Evolutionary conservation across 2,888 invertebrate genomes (phyloP), one percentile per base, ranked within the genome.

Genomic region (Xylocampa areola): DNA sequence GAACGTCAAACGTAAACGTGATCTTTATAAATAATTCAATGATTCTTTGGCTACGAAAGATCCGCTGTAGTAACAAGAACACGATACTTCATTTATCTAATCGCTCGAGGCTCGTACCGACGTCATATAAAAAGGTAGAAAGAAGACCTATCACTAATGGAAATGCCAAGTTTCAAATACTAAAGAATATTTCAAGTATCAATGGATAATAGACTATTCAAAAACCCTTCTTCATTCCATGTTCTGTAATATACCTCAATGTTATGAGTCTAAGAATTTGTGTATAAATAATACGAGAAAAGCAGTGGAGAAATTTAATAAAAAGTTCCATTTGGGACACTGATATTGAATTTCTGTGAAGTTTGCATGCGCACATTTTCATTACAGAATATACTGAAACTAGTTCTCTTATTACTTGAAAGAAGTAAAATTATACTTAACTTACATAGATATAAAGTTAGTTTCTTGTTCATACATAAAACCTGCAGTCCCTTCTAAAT

Each of bases 51-150:
- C 36, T 29, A 25, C 49, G 43, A 52, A 36, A 33, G 40, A 36
- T 45, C 36, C 1, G 47, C 47, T 58, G 47, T 25, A 62, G 43
- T 53, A 51, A 47, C 19, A 55, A 48, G 62, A 55, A 55, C 49
- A 71, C 17, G 44, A 40, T 39, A 65, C 49, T 72, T 68, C 25
- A 75, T 71, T 71, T 60, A 62, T 71, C 49, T 71, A 67, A 64
- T 51, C 5, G 43, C 51, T 30, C 52, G 23, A 44, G 51, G 25
- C 33, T 36, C 11, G 13, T 33, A 32, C 35, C 50, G 43, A 58
- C 50, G 45, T 54, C 41, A n/a, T 47, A 50, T 40, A 71, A 71
- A 61, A 63, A 71, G 68, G 65, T 53, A 17, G 53, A 49, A 60
- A 17, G 53, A 49, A 60, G 62, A 65, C 51, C 52, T 48, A 33